phyloP scores from a whole-genome alignment of 2,888 invertebrate species.

The Apantesis nais region DNA sequence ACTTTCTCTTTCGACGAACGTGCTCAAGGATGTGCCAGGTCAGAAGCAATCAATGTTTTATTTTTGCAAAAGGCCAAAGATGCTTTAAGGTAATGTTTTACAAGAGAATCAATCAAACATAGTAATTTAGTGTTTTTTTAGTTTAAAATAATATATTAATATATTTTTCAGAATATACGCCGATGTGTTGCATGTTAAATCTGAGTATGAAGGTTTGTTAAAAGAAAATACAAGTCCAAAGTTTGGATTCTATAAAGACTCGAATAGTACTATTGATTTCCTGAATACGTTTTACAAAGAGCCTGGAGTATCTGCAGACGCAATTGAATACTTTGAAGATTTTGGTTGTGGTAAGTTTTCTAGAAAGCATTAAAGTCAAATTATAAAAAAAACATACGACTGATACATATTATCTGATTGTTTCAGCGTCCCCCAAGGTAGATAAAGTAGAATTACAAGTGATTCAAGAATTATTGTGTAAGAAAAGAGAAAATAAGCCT shows the following conservation, averaged over 20 bases:
- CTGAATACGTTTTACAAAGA: conserved; percentile 86
- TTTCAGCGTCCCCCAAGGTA: conserved; percentile 10
- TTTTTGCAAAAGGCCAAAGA: conserved; percentile 87
- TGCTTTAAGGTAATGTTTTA: conserved; percentile 76
- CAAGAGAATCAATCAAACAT: background rate
- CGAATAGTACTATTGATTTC: conserved; percentile 75
- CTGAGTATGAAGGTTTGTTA: conserved; percentile 76
- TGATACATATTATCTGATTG: conserved; percentile 16
- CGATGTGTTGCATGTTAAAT: conserved; percentile 89
- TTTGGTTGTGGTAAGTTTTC: conserved; percentile 88
- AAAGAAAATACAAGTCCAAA: conserved; percentile 58
- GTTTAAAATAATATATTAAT: no score
- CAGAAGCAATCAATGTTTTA: conserved; percentile 88
- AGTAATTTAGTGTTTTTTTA: no score
- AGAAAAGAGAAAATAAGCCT: conserved; percentile 68
- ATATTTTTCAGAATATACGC: conserved; percentile 83
- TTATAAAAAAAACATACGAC: background rate
- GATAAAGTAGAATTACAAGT: conserved; percentile 14
- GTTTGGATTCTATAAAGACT: conserved; percentile 85
- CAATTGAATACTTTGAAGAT: conserved; percentile 92
- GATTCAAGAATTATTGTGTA: conserved; percentile 12
- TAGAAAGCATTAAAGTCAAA: background rate
- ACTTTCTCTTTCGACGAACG: conserved; percentile 88
- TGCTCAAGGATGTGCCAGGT: conserved; percentile 89
- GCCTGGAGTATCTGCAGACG: conserved; percentile 87